Percentiles rank a stretch among this genome's conserved stretches.
phyloP scores from a whole-genome alignment of 2,888 invertebrate genomes.

The Onthophagus sagittarius region DNA sequence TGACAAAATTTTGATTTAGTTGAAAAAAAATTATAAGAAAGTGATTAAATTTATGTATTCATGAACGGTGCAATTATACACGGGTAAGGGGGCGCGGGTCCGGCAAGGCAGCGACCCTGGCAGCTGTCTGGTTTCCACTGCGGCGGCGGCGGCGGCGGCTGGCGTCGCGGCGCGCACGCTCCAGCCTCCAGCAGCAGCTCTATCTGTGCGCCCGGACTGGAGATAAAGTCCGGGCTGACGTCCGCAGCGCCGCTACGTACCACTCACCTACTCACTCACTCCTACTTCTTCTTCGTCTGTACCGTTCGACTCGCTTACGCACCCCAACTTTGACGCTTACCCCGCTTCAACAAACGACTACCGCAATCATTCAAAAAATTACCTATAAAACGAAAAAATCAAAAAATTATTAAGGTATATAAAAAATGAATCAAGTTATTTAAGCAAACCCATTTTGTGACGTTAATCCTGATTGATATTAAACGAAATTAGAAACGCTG shows the following conservation, averaged over 20 bases:
- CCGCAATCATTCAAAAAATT: not conserved
- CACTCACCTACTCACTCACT: not conserved
- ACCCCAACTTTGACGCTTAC: not conserved
- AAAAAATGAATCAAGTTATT: not conserved
- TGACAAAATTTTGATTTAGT: too few relatives aligned
- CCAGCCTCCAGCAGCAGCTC: constrained; percentile 42
- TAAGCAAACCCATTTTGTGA: too few relatives aligned
- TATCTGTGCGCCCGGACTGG: constrained; percentile 42
- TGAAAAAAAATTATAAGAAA: not conserved
- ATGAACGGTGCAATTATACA: not conserved
- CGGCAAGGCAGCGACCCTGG: constrained; percentile 35
- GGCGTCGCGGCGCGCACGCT: constrained; percentile 42
- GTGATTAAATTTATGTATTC: not conserved
- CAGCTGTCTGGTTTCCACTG: constrained; percentile 47
- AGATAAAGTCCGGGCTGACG: constrained; percentile 37
- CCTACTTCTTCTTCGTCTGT: not conserved
- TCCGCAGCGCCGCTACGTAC: constrained; percentile 12
- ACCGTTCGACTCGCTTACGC: not conserved
- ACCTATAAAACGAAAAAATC: too few relatives aligned
- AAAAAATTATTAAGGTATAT: not conserved
- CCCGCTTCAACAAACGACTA: not conserved
- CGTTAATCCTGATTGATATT: too few relatives aligned
- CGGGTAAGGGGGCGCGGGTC: not conserved
- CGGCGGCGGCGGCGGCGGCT: constrained; percentile 46
- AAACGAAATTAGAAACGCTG: too few relatives aligned